Evolutionary conservation across 2,888 invertebrate species (phyloP).

Genomic region (Drosophila nr. medialis): DNA sequence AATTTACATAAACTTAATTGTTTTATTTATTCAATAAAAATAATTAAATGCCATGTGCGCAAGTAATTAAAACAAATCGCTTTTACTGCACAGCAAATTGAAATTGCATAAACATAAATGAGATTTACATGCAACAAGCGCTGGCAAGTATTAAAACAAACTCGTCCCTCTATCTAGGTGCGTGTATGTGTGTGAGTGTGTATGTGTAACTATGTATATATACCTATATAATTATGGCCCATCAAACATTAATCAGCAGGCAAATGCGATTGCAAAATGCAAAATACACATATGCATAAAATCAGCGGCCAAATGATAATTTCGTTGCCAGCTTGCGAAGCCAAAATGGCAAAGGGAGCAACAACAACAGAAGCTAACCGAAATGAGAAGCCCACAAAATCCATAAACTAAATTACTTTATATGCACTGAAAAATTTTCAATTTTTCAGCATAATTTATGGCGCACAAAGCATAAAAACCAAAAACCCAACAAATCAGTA

Average conservation of each 20-base stretch:
- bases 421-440: slow-evolving; percentile 38
- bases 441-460: slow-evolving; percentile 77
- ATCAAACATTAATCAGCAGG: slow-evolving; percentile 77
- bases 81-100: slow-evolving; percentile 75
- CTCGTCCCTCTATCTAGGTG: neutral
- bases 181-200: neutral
- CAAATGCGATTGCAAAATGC: slow-evolving; percentile 57
- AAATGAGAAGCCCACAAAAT: slow-evolving; percentile 42
- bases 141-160: neutral
- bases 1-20: slow-evolving; percentile 81
- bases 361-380: slow-evolving; percentile 30
- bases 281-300: slow-evolving; percentile 29
- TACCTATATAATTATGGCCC: slow-evolving; percentile 70
- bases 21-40: slow-evolving; percentile 82
- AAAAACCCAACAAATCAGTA: slow-evolving; percentile 69
- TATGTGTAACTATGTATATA: slow-evolving; percentile 29
- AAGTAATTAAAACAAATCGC: slow-evolving; percentile 80
- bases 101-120: slow-evolving; percentile 75
- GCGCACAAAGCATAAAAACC: slow-evolving; percentile 74
- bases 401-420: slow-evolving; percentile 74
- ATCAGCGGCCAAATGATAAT: slow-evolving; percentile 69
- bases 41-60: slow-evolving; percentile 81
- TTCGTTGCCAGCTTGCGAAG: slow-evolving; percentile 51
- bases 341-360: slow-evolving; percentile 16
- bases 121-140: slow-evolving; percentile 64